Base-by-base conservation (phyloP, 2,113 vertebrate genomes). In the Diphyllodes magnificus region DNA sequence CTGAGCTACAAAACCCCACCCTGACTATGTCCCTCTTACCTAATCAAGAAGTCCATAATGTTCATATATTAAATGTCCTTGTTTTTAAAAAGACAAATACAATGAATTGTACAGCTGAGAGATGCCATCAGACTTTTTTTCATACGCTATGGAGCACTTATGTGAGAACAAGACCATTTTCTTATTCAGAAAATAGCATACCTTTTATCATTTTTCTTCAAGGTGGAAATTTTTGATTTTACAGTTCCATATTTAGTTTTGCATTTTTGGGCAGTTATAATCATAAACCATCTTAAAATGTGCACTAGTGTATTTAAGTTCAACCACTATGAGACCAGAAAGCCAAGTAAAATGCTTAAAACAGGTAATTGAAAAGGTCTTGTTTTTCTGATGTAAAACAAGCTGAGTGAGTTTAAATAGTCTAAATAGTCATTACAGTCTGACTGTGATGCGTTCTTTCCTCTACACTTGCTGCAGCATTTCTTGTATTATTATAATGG, bases 341-440 rank as follows among this genome's bases (percentile, higher is more conserved):
- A 96, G 42, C 69, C 84, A 77, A 91, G 85, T 56, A 96, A 96
- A 94, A 95, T 68, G 82, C 77, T 90, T 78, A 87, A 96, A 94
- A 76, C 70, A 92, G 33, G 73, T 98, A 97, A 97, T 88, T 97
- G 91, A 92, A 93, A 91, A 96, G 87, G 88, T 71, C 89, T 96
- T 97, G 83, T 71, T 98, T 97, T 97, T 96, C 88, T 96, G 95
- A 95, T 83, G 91, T 71, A 96, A 94, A 97, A 90, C 69, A 96
- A 94, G 84, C 95, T 90, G 95, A 95, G 92, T 95, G 95, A 93
- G 85, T 97, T 97, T 96, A 97, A 98, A 96, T 94, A 93, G 96
- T 94, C 96, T 97, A 98, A 98, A 97, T 93, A 98, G 95, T 97
- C 93, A 97, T 97, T 97, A 97, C 77, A 87, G 79, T 95, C 93